Evolutionary conservation across 2,113 vertebrate species (phyloP).

Genomic region (Myocastor coypus): DNA sequence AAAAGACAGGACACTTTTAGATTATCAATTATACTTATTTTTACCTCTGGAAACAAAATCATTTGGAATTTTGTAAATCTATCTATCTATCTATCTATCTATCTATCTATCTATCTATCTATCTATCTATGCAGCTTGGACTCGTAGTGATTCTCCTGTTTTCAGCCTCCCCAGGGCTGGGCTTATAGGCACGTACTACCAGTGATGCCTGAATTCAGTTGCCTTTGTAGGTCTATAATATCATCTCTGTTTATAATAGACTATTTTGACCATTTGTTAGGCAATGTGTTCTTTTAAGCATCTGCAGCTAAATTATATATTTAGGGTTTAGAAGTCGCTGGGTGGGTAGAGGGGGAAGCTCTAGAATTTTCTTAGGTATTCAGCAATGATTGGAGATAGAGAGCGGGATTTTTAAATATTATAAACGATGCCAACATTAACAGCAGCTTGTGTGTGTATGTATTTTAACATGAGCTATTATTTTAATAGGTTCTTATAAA

Average conservation of each 20-base stretch:
- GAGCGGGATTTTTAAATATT: not conserved
- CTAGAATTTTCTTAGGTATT: not conserved
- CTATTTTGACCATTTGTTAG: not conserved
- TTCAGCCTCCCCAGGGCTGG: too few species aligned
- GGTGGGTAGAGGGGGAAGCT: not conserved
- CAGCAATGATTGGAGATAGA: not conserved
- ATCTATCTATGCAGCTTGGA: too few species aligned
- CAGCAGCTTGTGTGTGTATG: not conserved
- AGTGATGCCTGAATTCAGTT: too few species aligned
- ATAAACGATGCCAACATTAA: not conserved
- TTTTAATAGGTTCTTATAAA: not conserved
- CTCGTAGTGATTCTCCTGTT: too few species aligned
- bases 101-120: too few species aligned
- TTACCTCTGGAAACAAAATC: conserved; percentile 23
- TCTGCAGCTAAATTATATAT: not conserved
- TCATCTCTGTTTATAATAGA: not conserved
- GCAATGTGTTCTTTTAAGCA: not conserved
- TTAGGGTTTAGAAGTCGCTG: conserved; percentile 3
- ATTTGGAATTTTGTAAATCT: too few species aligned
- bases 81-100: too few species aligned
- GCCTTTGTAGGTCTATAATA: not conserved
- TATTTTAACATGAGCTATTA: not conserved
- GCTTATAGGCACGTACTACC: too few species aligned
- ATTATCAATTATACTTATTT: not conserved
- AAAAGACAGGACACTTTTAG: conserved; percentile 30